phyloP scores from a whole-genome alignment of 1,140 invertebrate species.

The Leptonema lineaticorne region DNA sequence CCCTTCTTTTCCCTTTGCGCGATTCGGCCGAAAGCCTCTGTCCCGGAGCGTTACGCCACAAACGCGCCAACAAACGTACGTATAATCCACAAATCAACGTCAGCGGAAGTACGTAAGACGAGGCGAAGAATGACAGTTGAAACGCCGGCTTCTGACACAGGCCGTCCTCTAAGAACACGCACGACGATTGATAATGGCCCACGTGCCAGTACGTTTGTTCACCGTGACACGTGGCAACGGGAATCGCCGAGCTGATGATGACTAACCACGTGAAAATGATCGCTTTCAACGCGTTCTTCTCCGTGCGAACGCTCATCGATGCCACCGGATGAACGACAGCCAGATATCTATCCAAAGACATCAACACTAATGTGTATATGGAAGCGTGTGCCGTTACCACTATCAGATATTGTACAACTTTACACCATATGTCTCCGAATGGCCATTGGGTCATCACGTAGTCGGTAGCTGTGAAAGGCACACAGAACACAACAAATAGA shows the following conservation, averaged over 20 bases:
- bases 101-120: constrained; percentile 83
- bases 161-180: constrained; percentile 65
- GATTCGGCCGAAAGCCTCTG: constrained; percentile 66
- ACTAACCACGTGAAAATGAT: constrained; percentile 81
- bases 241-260: constrained; percentile 73
- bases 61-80: constrained; percentile 82
- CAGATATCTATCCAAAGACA: constrained; percentile 93
- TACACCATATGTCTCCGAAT: constrained; percentile 89
- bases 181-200: constrained; percentile 62
- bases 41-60: constrained; percentile 83
- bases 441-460: constrained; percentile 88
- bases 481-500: constrained; percentile 93
- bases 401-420: constrained; percentile 74
- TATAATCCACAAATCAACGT: constrained; percentile 88
- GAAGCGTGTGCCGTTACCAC: constrained; percentile 91
- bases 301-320: constrained; percentile 85
- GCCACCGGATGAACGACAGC: constrained; percentile 93
- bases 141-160: constrained; percentile 68
- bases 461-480: constrained; percentile 89
- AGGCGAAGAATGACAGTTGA: constrained; percentile 79
- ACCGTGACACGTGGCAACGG: constrained; percentile 78
- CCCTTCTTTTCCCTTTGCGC: constrained; percentile 82
- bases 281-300: constrained; percentile 77
- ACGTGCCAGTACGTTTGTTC: constrained; percentile 66
- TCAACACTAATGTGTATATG: constrained; percentile 92